Evolutionary conservation across 2,888 invertebrate species (phyloP).

Genomic region (Phengaris arion): DNA sequence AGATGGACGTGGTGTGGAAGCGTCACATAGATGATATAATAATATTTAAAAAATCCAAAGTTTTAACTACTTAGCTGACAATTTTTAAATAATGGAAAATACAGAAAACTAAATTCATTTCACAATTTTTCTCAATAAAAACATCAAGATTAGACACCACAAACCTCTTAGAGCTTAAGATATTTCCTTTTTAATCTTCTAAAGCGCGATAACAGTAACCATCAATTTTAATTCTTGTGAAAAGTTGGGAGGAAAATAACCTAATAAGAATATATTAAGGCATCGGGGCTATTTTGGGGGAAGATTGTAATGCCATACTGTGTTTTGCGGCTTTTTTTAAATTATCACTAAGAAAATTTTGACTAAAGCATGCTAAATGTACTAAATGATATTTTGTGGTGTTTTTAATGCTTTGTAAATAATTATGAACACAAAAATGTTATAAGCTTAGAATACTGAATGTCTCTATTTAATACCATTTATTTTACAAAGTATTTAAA

Average conservation of each 20-base stretch:
- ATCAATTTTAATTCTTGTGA: constrained; percentile 65
- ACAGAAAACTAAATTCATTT: neutral
- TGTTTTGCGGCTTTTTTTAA: constrained; percentile 29
- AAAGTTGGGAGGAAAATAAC: constrained; percentile 54
- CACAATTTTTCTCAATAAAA: constrained; percentile 2
- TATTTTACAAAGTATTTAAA: too few relatives aligned
- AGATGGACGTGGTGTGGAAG: too few relatives aligned
- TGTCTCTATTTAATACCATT: too few relatives aligned
- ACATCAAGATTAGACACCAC: constrained; percentile 2
- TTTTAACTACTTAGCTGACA: neutral
- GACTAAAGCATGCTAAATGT: too few relatives aligned
- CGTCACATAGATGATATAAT: too few relatives aligned
- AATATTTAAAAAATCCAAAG: neutral
- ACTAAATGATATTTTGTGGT: too few relatives aligned
- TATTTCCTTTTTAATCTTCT: constrained; percentile 24
- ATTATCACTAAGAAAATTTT: neutral
- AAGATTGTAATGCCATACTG: neutral
- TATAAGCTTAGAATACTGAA: too few relatives aligned
- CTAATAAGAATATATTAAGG: constrained; percentile 48
- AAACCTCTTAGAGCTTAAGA: constrained; percentile 1
- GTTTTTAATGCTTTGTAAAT: too few relatives aligned
- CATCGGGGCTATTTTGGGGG: constrained; percentile 8
- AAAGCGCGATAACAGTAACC: constrained; percentile 43
- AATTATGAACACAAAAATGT: too few relatives aligned
- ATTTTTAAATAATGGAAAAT: neutral